These are phyloP conservation scores for Aix galericulata DNA, from an alignment of 2,113 vertebrate species.

Conservation along the genomic window DNA sequence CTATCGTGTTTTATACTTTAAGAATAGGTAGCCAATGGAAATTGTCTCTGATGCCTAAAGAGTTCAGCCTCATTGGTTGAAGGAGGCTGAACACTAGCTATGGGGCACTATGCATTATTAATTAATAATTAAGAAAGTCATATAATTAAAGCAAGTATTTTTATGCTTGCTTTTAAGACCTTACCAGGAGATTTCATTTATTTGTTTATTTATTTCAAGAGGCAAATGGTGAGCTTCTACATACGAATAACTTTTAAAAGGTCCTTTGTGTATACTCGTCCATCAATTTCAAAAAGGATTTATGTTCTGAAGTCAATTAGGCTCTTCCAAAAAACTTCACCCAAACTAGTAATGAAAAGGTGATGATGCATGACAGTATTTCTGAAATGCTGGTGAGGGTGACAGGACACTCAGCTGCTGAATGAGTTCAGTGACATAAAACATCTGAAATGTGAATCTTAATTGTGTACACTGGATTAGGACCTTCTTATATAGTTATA, in stretches of 20 bases:
- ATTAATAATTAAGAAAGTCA: neutral
- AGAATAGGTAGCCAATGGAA: neutral
- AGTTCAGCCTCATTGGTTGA: neutral
- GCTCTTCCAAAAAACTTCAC: neutral
- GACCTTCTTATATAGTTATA: neutral
- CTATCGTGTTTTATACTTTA: neutral
- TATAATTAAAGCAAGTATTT: neutral
- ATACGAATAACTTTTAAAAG: neutral
- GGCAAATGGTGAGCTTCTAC: neutral
- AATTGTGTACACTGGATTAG: neutral
- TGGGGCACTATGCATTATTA: neutral
- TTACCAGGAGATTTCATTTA: neutral
- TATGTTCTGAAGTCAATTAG: neutral
- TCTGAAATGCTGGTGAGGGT: neutral
- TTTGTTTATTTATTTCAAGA: neutral
- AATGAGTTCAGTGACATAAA: neutral
- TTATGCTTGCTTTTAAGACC: neutral
- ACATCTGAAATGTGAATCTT: neutral
- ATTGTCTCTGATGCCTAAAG: neutral
- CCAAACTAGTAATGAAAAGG: neutral
- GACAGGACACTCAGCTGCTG: neutral
- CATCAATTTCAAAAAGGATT: neutral
- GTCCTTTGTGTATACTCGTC: neutral
- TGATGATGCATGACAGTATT: neutral
- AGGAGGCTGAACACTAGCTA: neutral